Percentiles rank a stretch among this genome's conserved stretches.
Conservation (phyloP, 1,140 invertebrate species). For the Drosophila parvula region DNA sequence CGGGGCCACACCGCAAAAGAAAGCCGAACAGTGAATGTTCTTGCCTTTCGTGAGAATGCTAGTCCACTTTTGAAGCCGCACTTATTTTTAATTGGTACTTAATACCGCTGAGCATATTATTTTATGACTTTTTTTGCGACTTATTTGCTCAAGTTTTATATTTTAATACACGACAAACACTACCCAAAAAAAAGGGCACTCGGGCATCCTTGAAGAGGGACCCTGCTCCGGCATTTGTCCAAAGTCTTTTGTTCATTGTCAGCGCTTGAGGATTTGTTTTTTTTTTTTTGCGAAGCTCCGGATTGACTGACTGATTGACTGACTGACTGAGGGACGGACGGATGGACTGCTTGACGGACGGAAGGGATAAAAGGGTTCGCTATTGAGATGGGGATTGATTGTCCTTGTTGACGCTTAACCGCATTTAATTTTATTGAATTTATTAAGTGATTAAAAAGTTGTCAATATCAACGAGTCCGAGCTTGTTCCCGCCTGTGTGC, state of each 20-base stretch:
- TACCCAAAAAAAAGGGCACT: not conserved
- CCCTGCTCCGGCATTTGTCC: slow-evolving; percentile 42
- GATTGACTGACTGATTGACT: slow-evolving; percentile 49
- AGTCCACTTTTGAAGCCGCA: no score
- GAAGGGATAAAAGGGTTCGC: slow-evolving; percentile 12
- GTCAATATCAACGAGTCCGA: slow-evolving; percentile 77
- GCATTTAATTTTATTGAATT: slow-evolving; percentile 84
- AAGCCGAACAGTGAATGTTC: slow-evolving; percentile 2
- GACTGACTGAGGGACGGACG: slow-evolving; percentile 26
- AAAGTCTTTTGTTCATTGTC: slow-evolving; percentile 62
- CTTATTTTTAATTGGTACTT: not conserved
- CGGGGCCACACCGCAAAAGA: not conserved
- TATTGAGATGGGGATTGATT: slow-evolving; percentile 14
- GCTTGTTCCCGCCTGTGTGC: slow-evolving; percentile 40
- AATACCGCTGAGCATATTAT: not conserved
- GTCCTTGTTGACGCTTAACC: slow-evolving; percentile 75
- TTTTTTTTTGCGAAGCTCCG: slow-evolving; percentile 54
- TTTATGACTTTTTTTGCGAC: not conserved
- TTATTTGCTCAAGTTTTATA: not conserved
- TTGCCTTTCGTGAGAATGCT: not conserved
- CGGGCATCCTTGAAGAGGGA: not conserved
- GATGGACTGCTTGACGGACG: slow-evolving; percentile 39
- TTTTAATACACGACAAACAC: not conserved
- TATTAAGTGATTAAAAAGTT: slow-evolving; percentile 84
- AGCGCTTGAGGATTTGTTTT: slow-evolving; percentile 58